Evolutionary conservation across 1,140 invertebrate species (phyloP), one percentile per base, ranked within the genome.

Genomic region (Drosophila ironensis): DNA sequence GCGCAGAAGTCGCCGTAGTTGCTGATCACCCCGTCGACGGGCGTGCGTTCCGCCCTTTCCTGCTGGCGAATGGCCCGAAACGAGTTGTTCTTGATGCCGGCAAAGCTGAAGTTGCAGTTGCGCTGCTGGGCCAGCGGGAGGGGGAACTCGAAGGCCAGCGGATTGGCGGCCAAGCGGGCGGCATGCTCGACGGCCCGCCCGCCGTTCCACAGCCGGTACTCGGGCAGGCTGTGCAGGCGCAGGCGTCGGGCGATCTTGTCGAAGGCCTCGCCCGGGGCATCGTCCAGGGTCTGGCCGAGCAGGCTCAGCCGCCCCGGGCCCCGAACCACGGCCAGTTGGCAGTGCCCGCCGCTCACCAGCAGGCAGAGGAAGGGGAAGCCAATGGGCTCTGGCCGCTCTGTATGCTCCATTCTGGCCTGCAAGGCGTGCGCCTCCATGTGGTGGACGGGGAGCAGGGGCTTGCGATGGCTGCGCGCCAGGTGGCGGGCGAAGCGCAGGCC

Each of bases 341-440:
- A 96, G 88, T 99, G 97, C 5, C 98, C 98, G 50, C 97, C 97
- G 82, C 97, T 99, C 57, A 98, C 94, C 2, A 99, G 91, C 6
- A 99, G 90, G 16, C 95, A 94, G 38, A 99, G 90, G 91, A 96
- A 99, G 40, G 98, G 98, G 92, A 97, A 99, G 44, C 94, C 90
- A 38, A 99, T 91, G 3, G 33, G 48, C 67, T 53, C 90, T 51
- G 8, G 44, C 2, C 27, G 48, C 67, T 53, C 90, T 51, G 8
- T 40, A 6, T 86, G 91, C 76, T 90, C 88, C 92, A 98, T 94
- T 87, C 97, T 82, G 2, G 64, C 93, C 14, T 95, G 97, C 47
- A 99, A 90, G n/a, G 98, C 97, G 93, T 99, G 98, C 5, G 98
- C 98, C 93, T 99, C 95, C 98, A 99, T 99, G 74, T 99, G 98